Percentiles rank a stretch among this genome's conserved stretches.
Evolutionary conservation across 2,113 vertebrate species (phyloP).

Genomic region (Syngnathus typhle): DNA sequence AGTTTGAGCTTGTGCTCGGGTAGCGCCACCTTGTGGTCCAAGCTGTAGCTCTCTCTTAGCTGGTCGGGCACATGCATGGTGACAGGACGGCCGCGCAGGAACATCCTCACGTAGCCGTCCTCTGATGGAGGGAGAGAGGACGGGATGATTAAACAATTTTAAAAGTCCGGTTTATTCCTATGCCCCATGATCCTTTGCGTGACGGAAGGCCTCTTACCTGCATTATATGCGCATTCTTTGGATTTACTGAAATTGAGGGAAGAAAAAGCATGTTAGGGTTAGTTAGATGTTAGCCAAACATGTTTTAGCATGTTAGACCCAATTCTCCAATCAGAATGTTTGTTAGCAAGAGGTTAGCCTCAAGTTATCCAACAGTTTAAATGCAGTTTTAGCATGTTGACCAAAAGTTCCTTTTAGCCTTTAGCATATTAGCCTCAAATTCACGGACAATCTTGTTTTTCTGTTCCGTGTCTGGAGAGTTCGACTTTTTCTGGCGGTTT

Average conservation of each 20-base stretch:
- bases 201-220: constrained; percentile 63
- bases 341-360: background rate
- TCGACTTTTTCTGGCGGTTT: background rate
- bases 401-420: background rate
- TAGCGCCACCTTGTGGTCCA: constrained; percentile 75
- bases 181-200: too few species aligned
- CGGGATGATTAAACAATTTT: background rate
- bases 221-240: constrained; percentile 80
- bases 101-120: constrained; percentile 86
- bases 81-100: constrained; percentile 82
- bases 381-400: background rate
- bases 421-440: too few species aligned
- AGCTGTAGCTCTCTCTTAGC: constrained; percentile 72
- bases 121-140: constrained; percentile 59
- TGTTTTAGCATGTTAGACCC: background rate
- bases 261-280: background rate
- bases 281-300: background rate
- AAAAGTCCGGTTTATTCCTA: background rate
- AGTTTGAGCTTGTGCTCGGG: constrained; percentile 79
- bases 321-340: background rate
- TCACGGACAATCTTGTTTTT: background rate
- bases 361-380: background rate
- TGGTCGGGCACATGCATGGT: constrained; percentile 80
- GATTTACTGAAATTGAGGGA: constrained; percentile 72
- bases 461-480: background rate